Conservation (phyloP, 2,113 vertebrate genomes). For the Tringa solitaria region DNA sequence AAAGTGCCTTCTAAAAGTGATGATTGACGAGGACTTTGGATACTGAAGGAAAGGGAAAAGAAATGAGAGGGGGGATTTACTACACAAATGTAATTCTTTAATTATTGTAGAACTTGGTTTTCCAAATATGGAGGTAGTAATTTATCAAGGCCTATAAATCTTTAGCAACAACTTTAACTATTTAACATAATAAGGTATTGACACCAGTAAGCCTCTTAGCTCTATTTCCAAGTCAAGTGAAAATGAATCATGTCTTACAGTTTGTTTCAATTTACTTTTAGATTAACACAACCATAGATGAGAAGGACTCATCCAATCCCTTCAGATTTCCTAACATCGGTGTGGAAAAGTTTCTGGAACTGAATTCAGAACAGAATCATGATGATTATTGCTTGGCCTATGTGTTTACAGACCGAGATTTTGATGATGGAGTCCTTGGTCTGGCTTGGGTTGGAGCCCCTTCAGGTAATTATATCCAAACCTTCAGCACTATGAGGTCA, state of each 20-base stretch:
- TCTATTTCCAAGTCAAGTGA: background rate
- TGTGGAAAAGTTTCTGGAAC: conserved; percentile 97
- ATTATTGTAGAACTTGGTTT: background rate
- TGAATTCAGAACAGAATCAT: conserved; percentile 98
- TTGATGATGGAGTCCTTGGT: conserved; percentile 96
- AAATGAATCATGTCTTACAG: background rate
- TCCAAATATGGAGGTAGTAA: background rate
- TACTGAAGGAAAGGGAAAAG: background rate
- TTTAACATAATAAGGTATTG: background rate
- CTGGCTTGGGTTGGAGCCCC: conserved; percentile 98
- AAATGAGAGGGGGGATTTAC: background rate
- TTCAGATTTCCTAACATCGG: conserved; percentile 98
- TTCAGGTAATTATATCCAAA: conserved; percentile 80
- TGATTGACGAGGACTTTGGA: background rate
- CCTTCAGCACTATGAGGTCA: background rate
- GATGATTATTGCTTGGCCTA: conserved; percentile 98
- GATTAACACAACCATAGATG: conserved; percentile 94
- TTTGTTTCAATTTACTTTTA: conserved; percentile 67
- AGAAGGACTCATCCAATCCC: conserved; percentile 90
- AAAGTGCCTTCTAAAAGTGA: background rate
- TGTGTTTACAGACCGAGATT: conserved; percentile 97
- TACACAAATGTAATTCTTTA: background rate
- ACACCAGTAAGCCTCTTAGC: background rate
- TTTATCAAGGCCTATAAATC: background rate
- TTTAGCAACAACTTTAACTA: background rate